Evolutionary conservation across 2,888 invertebrate species (phyloP).

Genomic region (Neoaliturus tenellus): DNA sequence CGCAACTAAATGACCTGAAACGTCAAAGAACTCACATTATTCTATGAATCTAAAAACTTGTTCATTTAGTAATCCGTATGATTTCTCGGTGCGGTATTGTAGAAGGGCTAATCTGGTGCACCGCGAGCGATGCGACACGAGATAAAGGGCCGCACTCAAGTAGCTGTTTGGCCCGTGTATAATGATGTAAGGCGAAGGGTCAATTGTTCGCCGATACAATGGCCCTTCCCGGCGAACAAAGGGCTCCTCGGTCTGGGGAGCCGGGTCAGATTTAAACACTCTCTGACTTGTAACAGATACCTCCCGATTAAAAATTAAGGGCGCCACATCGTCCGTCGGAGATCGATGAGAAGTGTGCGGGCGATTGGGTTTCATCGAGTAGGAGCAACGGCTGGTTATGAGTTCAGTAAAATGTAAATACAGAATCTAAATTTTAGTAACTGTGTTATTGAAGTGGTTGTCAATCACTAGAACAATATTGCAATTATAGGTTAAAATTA

Average conservation of each 20-base stretch:
- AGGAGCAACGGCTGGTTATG: neutral
- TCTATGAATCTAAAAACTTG: too few species aligned
- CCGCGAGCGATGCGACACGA: neutral
- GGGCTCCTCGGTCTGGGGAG: neutral
- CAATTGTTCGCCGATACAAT: neutral
- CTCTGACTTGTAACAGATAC: conserved; percentile 33
- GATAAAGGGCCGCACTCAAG: conserved; percentile 6
- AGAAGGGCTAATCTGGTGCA: too few species aligned
- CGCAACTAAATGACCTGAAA: too few species aligned
- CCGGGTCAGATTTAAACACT: conserved; percentile 19
- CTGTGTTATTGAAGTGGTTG: too few species aligned
- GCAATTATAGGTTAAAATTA: too few species aligned
- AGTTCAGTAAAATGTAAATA: too few species aligned
- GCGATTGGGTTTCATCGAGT: neutral
- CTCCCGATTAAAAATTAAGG: conserved; percentile 26
- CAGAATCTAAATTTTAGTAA: too few species aligned
- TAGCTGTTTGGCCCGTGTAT: conserved; percentile 12
- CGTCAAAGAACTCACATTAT: too few species aligned
- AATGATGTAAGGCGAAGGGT: conserved; percentile 25
- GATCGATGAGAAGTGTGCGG: neutral
- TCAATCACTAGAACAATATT: too few species aligned
- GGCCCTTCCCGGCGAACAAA: conserved; percentile 24
- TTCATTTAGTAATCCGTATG: too few species aligned
- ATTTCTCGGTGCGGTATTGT: too few species aligned
- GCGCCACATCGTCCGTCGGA: neutral